phyloP scores from a whole-genome alignment of 2,888 invertebrate species.

The Augiades crinisus region DNA sequence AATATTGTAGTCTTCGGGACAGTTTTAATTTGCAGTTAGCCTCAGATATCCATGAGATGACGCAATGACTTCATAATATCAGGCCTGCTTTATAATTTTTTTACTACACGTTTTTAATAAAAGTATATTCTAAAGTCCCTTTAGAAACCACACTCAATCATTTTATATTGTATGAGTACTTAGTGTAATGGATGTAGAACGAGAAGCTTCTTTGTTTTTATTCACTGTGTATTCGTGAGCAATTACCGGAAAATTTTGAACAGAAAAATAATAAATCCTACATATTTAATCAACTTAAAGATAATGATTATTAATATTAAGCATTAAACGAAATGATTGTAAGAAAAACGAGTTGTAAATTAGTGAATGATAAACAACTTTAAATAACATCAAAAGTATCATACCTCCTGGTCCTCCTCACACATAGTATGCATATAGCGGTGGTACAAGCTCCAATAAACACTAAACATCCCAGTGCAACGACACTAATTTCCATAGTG shows the following conservation, averaged over 20 bases:
- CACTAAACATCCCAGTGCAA: conserved; percentile 90
- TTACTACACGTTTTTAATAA: too few relatives aligned
- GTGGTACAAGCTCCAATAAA: conserved; percentile 91
- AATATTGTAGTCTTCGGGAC: too few relatives aligned
- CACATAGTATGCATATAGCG: conserved; percentile 88
- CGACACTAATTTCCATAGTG: conserved; percentile 89
- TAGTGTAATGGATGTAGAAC: conserved; percentile 24
- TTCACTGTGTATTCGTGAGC: conserved; percentile 21
- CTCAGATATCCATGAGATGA: too few relatives aligned
- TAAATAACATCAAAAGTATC: background rate
- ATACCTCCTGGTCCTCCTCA: conserved; percentile 83
- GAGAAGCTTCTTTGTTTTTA: conserved; percentile 15
- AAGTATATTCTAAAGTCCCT: conserved; percentile 17
- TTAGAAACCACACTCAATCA: conserved; percentile 16
- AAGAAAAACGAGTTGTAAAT: too few relatives aligned
- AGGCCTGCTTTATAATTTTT: too few relatives aligned
- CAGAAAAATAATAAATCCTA: too few relatives aligned
- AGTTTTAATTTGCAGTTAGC: too few relatives aligned
- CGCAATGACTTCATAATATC: too few relatives aligned
- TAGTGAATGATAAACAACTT: too few relatives aligned
- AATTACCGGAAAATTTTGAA: conserved; percentile 23
- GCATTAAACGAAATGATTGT: background rate
- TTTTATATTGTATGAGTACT: conserved; percentile 18
- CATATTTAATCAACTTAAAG: too few relatives aligned
- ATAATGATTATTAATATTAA: too few relatives aligned